A percentile compares a stretch with the other conserved stretches of the same genome.
phyloP scores from a whole-genome alignment of 2,888 invertebrate species.

The Microctonus aethiopoides region DNA sequence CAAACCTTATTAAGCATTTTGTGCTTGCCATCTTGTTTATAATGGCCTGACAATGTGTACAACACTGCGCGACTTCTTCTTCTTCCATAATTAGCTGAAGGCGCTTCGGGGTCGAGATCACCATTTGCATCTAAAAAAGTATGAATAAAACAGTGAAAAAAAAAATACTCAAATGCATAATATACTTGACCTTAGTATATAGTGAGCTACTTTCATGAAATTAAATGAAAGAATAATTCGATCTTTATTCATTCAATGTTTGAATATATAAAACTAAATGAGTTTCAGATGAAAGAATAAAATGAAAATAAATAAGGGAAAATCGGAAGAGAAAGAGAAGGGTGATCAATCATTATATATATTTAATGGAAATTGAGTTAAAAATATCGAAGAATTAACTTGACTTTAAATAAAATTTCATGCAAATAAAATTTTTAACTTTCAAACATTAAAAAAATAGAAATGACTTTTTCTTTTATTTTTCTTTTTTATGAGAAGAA shows the following conservation, averaged over 20 bases:
- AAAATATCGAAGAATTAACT: not conserved
- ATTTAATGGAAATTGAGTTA: not conserved
- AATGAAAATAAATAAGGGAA: not conserved
- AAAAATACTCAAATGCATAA: not conserved
- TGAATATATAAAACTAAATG: not conserved
- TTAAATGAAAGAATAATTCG: not conserved
- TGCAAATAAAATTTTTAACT: not conserved
- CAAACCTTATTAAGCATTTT: slow-evolving; percentile 95
- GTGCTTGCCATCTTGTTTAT: slow-evolving; percentile 93
- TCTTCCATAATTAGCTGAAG: slow-evolving; percentile 90
- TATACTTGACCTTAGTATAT: not conserved
- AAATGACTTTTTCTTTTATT: not conserved
- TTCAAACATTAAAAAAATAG: not conserved
- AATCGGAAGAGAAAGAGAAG: not conserved
- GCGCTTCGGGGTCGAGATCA: slow-evolving; percentile 77
- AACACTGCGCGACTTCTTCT: slow-evolving; percentile 94
- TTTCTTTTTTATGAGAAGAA: not conserved
- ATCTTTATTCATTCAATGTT: not conserved
- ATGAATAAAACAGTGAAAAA: not conserved
- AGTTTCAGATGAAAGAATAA: not conserved
- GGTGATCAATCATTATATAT: not conserved
- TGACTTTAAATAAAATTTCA: not conserved
- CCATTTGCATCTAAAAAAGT: slow-evolving; percentile 82
- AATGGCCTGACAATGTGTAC: slow-evolving; percentile 96
- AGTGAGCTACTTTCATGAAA: not conserved